Evolutionary conservation across 1,140 invertebrate species (phyloP).

Genomic region (Plodia interpunctella): DNA sequence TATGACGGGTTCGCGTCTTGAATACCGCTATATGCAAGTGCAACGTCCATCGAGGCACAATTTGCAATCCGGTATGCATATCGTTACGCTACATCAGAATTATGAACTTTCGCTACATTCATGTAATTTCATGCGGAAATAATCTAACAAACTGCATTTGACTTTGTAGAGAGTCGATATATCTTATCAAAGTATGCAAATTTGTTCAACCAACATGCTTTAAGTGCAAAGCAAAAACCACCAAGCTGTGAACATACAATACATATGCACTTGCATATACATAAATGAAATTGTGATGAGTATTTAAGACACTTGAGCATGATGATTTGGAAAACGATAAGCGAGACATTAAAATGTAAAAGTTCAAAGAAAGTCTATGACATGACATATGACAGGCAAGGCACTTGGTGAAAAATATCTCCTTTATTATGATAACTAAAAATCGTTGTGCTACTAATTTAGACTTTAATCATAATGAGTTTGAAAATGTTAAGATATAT

Average conservation of each 20-base stretch:
- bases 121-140: constrained; percentile 16
- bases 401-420: neutral
- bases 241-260: constrained; percentile 33
- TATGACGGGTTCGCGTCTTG: constrained; percentile 49
- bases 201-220: constrained; percentile 25
- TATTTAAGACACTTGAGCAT: constrained; percentile 18
- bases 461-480: too few relatives aligned
- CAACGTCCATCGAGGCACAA: constrained; percentile 49
- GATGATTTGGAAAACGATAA: constrained; percentile 13
- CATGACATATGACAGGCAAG: too few relatives aligned
- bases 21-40: constrained; percentile 65
- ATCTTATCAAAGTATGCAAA: constrained; percentile 19
- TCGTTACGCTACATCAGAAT: constrained; percentile 42
- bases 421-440: too few relatives aligned
- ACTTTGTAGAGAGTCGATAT: constrained; percentile 32
- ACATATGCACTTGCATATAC: constrained; percentile 15
- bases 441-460: too few relatives aligned
- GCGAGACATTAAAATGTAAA: neutral
- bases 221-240: constrained; percentile 43
- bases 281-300: constrained; percentile 25
- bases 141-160: constrained; percentile 69
- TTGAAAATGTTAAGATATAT: neutral
- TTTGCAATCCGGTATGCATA: constrained; percentile 61
- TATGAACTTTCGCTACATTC: constrained; percentile 52
- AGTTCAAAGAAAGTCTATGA: neutral